These are phyloP conservation scores for Zaprionus davidi DNA, from an alignment of 1,140 invertebrate species.

Conservation along the genomic window DNA sequence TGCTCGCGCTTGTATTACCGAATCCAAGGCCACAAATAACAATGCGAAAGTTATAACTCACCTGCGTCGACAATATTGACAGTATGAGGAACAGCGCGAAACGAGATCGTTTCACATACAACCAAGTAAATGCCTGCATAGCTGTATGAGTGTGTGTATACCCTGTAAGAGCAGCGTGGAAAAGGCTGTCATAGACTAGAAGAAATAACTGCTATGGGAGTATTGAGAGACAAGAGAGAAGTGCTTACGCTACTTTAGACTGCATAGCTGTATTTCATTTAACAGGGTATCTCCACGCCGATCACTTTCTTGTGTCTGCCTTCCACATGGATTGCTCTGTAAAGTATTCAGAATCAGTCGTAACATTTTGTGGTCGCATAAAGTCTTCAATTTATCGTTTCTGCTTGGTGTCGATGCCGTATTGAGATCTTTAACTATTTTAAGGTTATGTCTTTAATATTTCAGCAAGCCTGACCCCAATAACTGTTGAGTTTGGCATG, in stretches of 20 bases:
- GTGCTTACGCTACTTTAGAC: background rate
- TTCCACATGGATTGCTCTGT: background rate
- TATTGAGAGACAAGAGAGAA: background rate
- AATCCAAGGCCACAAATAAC: constrained; percentile 11
- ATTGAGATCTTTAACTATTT: constrained; percentile 7
- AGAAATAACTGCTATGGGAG: background rate
- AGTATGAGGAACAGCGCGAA: constrained; percentile 4
- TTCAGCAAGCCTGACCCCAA: background rate
- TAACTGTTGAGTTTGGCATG: background rate
- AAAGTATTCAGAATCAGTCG: background rate
- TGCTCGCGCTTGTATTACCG: background rate
- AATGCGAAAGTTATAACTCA: constrained; percentile 13
- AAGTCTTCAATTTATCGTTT: background rate
- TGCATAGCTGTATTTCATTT: background rate
- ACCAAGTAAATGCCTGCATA: background rate
- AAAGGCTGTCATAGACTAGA: background rate
- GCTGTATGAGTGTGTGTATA: background rate
- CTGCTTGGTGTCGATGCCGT: background rate
- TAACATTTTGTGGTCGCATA: background rate
- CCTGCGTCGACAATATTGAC: constrained; percentile 10
- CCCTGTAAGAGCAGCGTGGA: background rate
- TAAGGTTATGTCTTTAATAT: background rate
- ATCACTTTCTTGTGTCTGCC: background rate
- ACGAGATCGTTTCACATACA: constrained; percentile 1
- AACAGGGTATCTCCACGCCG: background rate